Conservation (phyloP, 2,888 invertebrate species). For the Plebejus anna region DNA sequence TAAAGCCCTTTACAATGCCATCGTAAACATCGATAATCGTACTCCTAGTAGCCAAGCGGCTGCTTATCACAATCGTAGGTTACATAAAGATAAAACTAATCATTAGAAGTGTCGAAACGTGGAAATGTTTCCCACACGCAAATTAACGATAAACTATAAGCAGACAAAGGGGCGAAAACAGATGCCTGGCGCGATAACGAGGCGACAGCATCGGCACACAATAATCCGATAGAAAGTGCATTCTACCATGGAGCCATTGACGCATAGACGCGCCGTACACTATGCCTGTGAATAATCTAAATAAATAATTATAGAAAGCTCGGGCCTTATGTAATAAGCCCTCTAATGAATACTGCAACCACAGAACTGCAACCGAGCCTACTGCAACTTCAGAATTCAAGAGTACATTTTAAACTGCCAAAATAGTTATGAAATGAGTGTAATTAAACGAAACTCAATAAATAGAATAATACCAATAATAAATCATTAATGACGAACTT, state of each 20-base stretch:
- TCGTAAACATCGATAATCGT: conserved; percentile 19
- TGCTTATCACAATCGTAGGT: conserved; percentile 18
- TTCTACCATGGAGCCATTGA: conserved; percentile 40
- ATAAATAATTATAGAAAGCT: conserved; percentile 29
- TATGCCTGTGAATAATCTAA: conserved; percentile 29
- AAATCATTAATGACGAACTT: no score
- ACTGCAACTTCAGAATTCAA: background rate
- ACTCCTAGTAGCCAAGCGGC: conserved; percentile 19
- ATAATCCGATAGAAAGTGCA: conserved; percentile 58
- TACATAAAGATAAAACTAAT: conserved; percentile 37
- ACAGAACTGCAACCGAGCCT: background rate
- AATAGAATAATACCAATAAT: no score
- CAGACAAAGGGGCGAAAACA: conserved; percentile 59
- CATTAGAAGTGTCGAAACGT: conserved; percentile 38
- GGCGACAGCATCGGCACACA: conserved; percentile 53
- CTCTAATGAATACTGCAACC: background rate
- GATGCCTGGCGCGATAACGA: conserved; percentile 52
- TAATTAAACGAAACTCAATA: no score
- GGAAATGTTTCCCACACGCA: conserved; percentile 47
- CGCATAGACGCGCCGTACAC: conserved; percentile 33
- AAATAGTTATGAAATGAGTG: no score
- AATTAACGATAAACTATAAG: conserved; percentile 51
- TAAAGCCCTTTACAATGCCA: conserved; percentile 18
- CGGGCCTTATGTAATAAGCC: background rate
- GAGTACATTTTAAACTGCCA: no score